Conservation (phyloP, 2,113 vertebrate species). For the Syrmaticus mikado region DNA sequence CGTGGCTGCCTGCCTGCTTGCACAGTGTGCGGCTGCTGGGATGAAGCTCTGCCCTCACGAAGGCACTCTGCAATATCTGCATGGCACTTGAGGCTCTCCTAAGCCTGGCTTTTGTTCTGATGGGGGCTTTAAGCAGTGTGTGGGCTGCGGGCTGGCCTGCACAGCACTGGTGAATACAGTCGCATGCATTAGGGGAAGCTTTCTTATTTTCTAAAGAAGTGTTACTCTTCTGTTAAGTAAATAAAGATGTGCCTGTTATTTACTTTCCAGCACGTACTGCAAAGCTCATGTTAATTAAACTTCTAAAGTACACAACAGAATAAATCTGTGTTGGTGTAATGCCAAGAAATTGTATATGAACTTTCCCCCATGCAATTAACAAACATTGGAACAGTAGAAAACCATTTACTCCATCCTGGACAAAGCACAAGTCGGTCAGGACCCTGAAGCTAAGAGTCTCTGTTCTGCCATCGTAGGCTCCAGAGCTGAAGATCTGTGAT, state of each 20-base stretch:
- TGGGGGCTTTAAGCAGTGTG: neutral
- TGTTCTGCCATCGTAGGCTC: neutral
- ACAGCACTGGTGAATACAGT: neutral
- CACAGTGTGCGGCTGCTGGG: neutral
- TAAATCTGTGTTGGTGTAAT: slow-evolving; percentile 3
- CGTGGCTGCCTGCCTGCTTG: neutral
- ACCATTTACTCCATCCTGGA: neutral
- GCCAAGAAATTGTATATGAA: neutral
- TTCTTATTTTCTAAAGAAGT: neutral
- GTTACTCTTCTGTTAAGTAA: slow-evolving; percentile 18
- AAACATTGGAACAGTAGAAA: slow-evolving; percentile 46
- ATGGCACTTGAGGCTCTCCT: neutral
- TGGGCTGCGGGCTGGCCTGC: neutral
- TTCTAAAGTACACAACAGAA: slow-evolving; percentile 27
- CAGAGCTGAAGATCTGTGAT: neutral
- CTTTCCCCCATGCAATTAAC: neutral
- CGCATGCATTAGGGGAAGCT: neutral
- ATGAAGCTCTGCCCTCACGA: neutral
- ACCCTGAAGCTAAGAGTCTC: neutral
- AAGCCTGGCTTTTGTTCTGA: neutral
- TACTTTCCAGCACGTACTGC: slow-evolving; percentile 43
- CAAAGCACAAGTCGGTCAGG: neutral
- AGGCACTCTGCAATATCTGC: neutral
- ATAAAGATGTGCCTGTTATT: neutral
- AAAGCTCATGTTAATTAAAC: slow-evolving; percentile 30